These are phyloP conservation scores for Tortricodes alternella DNA, from an alignment of 2,888 invertebrate genomes.

Conservation along the genomic window DNA sequence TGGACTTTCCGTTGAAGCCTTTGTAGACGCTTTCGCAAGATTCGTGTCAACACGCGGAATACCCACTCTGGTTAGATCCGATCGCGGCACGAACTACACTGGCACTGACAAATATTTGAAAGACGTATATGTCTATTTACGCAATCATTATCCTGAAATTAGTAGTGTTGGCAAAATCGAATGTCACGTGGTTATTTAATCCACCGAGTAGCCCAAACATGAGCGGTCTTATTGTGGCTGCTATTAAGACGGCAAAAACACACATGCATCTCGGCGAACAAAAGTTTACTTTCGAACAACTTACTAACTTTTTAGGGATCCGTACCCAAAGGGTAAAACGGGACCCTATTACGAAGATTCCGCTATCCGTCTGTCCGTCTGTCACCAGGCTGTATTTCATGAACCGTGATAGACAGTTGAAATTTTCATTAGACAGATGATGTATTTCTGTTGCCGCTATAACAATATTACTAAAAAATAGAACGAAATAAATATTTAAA, in stretches of 20 bases:
- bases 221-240: conserved; percentile 3
- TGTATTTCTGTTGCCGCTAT: too few relatives aligned
- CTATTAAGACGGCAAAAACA: conserved; percentile 3
- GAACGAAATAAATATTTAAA: too few relatives aligned
- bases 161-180: background rate
- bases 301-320: conserved; percentile 8
- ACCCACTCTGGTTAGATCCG: background rate
- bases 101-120: background rate
- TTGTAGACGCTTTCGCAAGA: too few relatives aligned
- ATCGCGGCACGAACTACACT: background rate
- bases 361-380: too few relatives aligned
- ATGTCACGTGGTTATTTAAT: background rate
- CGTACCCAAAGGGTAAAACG: too few relatives aligned
- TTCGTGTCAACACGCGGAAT: too few relatives aligned
- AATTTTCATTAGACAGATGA: too few relatives aligned
- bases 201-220: background rate
- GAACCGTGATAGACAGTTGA: too few relatives aligned
- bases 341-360: too few relatives aligned
- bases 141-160: background rate
- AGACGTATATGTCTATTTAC: background rate
- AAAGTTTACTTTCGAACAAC: conserved; percentile 1
- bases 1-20: too few relatives aligned
- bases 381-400: too few relatives aligned
- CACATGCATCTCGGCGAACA: conserved; percentile 1
- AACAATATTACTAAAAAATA: too few relatives aligned